phyloP scores from a whole-genome alignment of 2,113 vertebrate species.

The Hypanus sabinus region DNA sequence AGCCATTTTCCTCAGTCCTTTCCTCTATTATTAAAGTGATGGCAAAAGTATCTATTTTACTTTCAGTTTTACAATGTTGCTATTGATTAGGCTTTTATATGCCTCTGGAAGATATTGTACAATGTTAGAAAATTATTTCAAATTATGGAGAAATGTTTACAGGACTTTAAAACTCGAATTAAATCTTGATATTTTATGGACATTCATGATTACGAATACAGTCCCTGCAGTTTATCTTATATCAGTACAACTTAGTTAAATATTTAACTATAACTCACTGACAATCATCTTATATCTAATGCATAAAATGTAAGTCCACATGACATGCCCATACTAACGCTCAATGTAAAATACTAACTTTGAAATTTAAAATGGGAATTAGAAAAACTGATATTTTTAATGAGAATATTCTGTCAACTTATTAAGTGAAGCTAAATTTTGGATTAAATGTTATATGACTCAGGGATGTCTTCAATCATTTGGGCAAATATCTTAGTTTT shows the following conservation, averaged over 20 bases:
- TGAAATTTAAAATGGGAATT: background rate
- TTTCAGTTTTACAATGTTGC: background rate
- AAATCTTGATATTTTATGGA: slow-evolving; percentile 3
- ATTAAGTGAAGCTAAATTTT: background rate
- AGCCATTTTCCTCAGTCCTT: background rate
- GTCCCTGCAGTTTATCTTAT: background rate
- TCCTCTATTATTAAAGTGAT: background rate
- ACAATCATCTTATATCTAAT: background rate
- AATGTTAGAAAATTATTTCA: background rate
- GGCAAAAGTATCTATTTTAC: background rate
- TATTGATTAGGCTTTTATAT: background rate
- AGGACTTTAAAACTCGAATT: background rate
- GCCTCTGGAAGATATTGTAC: background rate
- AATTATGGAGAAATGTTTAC: background rate
- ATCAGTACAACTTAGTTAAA: background rate
- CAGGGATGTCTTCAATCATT: background rate
- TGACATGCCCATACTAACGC: background rate
- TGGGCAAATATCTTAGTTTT: background rate
- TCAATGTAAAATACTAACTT: slow-evolving; percentile 22
- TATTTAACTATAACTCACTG: background rate
- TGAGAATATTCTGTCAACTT: background rate
- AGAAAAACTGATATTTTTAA: background rate
- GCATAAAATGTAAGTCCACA: background rate
- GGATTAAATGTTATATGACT: background rate
- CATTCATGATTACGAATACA: background rate